Percentiles rank a stretch among this genome's conserved stretches.
phyloP scores from a whole-genome alignment of 2,113 vertebrate genomes.

The Zapornia atra region DNA sequence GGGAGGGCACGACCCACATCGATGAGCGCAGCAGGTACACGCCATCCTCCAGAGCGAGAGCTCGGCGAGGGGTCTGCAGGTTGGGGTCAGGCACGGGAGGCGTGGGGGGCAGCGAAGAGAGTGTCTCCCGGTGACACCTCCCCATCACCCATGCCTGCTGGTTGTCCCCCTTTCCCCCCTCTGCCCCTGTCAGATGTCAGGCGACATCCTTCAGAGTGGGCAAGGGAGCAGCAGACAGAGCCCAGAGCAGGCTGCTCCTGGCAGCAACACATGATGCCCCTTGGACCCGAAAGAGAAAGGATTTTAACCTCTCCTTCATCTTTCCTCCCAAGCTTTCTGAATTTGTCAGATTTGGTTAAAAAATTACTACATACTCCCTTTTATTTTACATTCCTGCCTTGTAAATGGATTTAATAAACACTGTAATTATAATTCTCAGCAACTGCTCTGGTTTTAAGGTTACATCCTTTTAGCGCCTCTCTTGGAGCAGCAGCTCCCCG shows the following conservation, averaged over 20 bases:
- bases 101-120: not conserved
- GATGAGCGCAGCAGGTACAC: not conserved
- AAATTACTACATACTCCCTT: not conserved
- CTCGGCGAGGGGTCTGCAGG: not conserved
- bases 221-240: not conserved
- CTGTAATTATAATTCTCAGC: not conserved
- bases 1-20: not conserved
- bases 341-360: not conserved
- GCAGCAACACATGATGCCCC: not conserved
- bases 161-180: not conserved
- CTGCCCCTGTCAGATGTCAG: not conserved
- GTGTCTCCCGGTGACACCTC: not conserved
- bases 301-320: not conserved
- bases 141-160: not conserved
- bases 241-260: not conserved
- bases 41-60: not conserved
- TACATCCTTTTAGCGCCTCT: not conserved
- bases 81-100: not conserved
- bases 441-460: not conserved
- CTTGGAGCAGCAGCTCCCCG: not conserved
- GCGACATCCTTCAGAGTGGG: not conserved
- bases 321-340: not conserved
- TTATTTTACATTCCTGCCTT: not conserved
- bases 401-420: not conserved
- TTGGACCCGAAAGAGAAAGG: not conserved